These are phyloP conservation scores for Uria aalge DNA, from an alignment of 2,113 vertebrate genomes.

Conservation along the genomic window DNA sequence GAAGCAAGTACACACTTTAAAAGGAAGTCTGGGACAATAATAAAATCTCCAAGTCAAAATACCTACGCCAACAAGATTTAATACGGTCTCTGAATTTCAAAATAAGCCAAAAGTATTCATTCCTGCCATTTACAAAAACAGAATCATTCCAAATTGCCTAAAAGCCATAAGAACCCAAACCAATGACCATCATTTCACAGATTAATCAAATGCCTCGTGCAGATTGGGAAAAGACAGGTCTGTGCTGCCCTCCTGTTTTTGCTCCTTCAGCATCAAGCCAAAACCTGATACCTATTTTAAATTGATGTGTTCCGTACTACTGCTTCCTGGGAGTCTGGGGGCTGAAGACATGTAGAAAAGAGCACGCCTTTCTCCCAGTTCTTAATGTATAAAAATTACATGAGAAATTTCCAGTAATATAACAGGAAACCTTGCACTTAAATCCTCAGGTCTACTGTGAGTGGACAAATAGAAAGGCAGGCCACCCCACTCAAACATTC, in stretches of 20 bases:
- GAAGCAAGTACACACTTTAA: neutral
- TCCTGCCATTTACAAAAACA: neutral
- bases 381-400: neutral
- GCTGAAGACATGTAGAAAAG: neutral
- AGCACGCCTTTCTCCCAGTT: neutral
- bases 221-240: neutral
- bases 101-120: neutral
- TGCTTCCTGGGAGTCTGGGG: neutral
- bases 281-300: neutral
- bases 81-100: neutral
- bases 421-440: neutral
- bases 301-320: neutral
- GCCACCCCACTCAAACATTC: neutral
- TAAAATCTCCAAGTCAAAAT: neutral
- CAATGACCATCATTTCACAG: neutral
- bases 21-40: neutral
- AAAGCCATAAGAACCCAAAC: neutral
- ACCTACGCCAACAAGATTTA: neutral
- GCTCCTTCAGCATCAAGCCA: neutral
- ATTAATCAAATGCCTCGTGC: neutral
- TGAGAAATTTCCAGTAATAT: neutral
- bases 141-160: neutral
- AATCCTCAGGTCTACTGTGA: neutral
- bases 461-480: conserved; percentile 10
- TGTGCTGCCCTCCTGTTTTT: neutral